Percentiles rank a stretch among this genome's conserved stretches.
Evolutionary conservation across 1,140 invertebrate species (phyloP).

Genomic region (Tetraneura akinire): DNA sequence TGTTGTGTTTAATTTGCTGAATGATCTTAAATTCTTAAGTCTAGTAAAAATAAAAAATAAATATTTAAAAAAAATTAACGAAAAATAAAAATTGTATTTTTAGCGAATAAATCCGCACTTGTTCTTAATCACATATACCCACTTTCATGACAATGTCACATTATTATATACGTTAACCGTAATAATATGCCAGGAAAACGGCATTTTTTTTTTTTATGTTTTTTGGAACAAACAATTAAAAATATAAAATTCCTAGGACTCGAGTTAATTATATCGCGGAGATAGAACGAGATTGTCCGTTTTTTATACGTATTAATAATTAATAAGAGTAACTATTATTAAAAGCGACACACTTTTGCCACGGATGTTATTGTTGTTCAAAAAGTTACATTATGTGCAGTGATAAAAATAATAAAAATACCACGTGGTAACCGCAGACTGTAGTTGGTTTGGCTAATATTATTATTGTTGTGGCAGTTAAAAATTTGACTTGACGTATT

Average conservation of each 20-base stretch:
- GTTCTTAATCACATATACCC: not conserved
- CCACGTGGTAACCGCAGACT: too few species aligned
- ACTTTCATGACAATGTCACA: conserved; percentile 1
- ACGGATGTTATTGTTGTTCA: not conserved
- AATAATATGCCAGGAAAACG: not conserved
- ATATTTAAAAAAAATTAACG: not conserved
- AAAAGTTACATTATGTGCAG: too few species aligned
- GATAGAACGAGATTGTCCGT: not conserved
- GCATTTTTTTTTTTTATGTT: too few species aligned
- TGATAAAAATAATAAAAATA: too few species aligned
- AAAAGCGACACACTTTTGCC: not conserved
- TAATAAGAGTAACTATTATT: too few species aligned
- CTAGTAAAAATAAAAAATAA: not conserved
- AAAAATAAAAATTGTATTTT: conserved; percentile 31
- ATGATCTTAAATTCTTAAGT: not conserved
- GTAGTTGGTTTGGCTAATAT: too few species aligned
- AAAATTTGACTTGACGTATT: too few species aligned
- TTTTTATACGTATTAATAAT: too few species aligned
- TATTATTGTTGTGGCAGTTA: too few species aligned
- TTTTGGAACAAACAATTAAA: not conserved
- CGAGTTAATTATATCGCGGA: not conserved
- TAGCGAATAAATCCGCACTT: not conserved
- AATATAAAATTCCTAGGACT: not conserved
- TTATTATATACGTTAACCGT: conserved; percentile 17
- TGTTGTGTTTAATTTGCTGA: not conserved